phyloP scores from a whole-genome alignment of 2,888 invertebrate species.

The Ichneumoninae sp. region DNA sequence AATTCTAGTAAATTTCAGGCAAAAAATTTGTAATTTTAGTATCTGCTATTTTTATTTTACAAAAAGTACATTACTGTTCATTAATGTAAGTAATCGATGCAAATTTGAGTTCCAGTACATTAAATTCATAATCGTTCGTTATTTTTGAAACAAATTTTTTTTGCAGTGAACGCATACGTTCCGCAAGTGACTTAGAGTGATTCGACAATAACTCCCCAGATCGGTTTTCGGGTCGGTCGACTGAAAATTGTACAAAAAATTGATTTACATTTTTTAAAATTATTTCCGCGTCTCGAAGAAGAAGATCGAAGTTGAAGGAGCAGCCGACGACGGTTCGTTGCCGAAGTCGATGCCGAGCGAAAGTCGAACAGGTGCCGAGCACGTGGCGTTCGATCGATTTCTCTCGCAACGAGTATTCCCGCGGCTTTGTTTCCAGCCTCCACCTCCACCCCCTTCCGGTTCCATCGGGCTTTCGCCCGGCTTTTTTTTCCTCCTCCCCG shows the following conservation, averaged over 20 bases:
- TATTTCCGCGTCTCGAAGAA: not conserved
- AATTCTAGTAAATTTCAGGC: too few species aligned
- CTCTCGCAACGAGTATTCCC: conserved; percentile 68
- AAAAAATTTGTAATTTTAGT: too few species aligned
- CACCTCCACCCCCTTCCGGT: conserved; percentile 48
- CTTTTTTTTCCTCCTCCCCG: conserved; percentile 50
- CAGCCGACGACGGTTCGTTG: not conserved
- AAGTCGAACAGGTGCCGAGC: conserved; percentile 80
- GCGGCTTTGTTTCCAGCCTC: conserved; percentile 76
- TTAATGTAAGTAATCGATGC: too few species aligned
- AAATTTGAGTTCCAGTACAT: too few species aligned
- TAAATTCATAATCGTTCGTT: too few species aligned
- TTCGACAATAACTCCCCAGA: too few species aligned
- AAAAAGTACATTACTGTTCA: too few species aligned
- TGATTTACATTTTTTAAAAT: too few species aligned
- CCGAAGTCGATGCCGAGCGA: conserved; percentile 24
- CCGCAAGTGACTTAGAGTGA: too few species aligned
- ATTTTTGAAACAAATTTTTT: too few species aligned
- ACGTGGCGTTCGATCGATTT: conserved; percentile 82
- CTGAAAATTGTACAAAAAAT: not conserved
- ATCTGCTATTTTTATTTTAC: too few species aligned
- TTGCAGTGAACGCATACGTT: too few species aligned
- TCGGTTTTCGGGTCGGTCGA: not conserved
- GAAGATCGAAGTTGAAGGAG: conserved; percentile 5
- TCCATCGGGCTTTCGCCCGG: conserved; percentile 58